These are phyloP conservation scores for Yponomeuta evonymella DNA, from an alignment of 2,888 invertebrate species.

Conservation along the genomic window DNA sequence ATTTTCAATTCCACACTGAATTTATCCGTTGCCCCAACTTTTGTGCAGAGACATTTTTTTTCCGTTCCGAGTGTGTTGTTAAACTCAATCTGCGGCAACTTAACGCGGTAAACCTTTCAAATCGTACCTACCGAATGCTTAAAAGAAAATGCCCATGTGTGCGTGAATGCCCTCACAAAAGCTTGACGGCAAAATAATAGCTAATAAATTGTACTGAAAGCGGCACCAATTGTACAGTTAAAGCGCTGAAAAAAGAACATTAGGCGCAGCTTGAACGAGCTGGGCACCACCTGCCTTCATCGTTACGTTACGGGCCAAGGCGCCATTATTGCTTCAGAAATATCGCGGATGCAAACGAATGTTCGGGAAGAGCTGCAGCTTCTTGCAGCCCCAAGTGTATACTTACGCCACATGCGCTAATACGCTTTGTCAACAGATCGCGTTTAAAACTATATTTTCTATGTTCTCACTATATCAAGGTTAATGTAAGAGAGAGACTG, in stretches of 20 bases:
- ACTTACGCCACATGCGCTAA: background rate
- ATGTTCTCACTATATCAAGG: too few relatives aligned
- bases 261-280: conserved; percentile 45
- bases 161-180: conserved; percentile 21
- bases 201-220: conserved; percentile 31
- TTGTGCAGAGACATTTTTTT: background rate
- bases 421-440: background rate
- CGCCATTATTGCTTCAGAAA: conserved; percentile 46
- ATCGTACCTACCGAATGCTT: background rate
- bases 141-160: conserved; percentile 18
- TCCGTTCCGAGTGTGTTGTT: too few relatives aligned
- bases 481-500: too few relatives aligned
- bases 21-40: background rate
- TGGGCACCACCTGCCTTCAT: conserved; percentile 56
- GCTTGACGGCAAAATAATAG: conserved; percentile 22
- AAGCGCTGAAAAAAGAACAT: conserved; percentile 56
- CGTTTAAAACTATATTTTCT: too few relatives aligned
- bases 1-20: background rate
- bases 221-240: conserved; percentile 30
- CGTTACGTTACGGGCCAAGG: conserved; percentile 44
- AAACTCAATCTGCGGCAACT: background rate
- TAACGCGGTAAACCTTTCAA: background rate
- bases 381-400: background rate
- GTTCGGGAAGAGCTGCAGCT: background rate
- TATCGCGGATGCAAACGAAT: conserved; percentile 4